Evolutionary conservation across 2,113 vertebrate species (phyloP).

Genomic region (Hippoglossus stenolepis): DNA sequence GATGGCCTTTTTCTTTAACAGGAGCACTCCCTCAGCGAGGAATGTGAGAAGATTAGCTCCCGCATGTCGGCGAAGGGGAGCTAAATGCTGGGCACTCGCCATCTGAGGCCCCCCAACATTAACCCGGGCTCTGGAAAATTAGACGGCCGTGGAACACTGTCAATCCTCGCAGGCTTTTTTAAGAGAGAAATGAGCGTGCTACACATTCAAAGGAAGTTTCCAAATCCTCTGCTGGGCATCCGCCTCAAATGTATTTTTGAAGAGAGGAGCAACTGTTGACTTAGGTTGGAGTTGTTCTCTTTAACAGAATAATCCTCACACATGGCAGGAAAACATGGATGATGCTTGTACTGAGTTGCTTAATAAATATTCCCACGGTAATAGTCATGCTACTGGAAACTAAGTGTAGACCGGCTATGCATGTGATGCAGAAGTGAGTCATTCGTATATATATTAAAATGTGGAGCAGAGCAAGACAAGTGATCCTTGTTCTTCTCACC

Average conservation of each 20-base stretch:
- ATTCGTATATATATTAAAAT: constrained; percentile 51
- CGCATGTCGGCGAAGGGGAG: constrained; percentile 66
- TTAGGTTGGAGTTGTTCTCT: constrained; percentile 56
- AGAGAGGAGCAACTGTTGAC: constrained; percentile 66
- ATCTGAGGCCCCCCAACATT: constrained; percentile 69
- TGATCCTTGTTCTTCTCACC: constrained; percentile 10
- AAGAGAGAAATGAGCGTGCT: constrained; percentile 50
- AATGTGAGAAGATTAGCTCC: constrained; percentile 82
- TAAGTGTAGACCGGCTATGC: constrained; percentile 16
- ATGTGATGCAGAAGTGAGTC: constrained; percentile 38
- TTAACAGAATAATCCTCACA: constrained; percentile 47
- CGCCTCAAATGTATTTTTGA: constrained; percentile 57
- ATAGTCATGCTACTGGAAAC: constrained; percentile 49
- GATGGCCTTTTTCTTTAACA: constrained; percentile 79
- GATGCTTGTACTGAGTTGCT: constrained; percentile 26
- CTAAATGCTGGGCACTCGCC: constrained; percentile 55
- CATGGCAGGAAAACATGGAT: constrained; percentile 22
- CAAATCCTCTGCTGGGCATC: constrained; percentile 62
- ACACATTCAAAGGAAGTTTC: constrained; percentile 61
- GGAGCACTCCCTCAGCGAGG: constrained; percentile 78
- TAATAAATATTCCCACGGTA: constrained; percentile 54
- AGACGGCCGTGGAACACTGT: constrained; percentile 55
- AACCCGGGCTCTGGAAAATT: constrained; percentile 77
- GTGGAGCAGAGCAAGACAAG: constrained; percentile 12
- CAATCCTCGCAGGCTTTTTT: constrained; percentile 69